Conservation (phyloP, 2,888 invertebrate genomes). For the Marronus borbonicus region DNA sequence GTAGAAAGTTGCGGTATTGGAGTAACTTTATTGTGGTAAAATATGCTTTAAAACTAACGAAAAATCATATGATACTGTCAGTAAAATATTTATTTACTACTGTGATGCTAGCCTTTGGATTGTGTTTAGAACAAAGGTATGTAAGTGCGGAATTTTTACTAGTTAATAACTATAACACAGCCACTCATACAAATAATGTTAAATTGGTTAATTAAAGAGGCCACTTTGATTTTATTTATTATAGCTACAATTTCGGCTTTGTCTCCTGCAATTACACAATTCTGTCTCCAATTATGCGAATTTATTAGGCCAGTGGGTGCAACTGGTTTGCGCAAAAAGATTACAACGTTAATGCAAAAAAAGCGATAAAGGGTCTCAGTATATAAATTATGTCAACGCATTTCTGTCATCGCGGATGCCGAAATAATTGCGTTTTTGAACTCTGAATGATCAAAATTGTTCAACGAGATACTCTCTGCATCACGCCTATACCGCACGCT, state of each 20-base stretch:
- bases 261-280: slow-evolving; percentile 42
- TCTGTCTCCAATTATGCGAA: slow-evolving; percentile 37
- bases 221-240: slow-evolving; percentile 39
- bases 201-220: slow-evolving; percentile 39
- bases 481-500: slow-evolving; percentile 11
- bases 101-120: no score
- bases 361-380: slow-evolving; percentile 26
- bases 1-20: no score
- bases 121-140: no score
- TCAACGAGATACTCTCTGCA: slow-evolving; percentile 13
- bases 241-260: slow-evolving; percentile 7
- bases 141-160: not conserved
- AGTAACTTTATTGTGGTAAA: no score
- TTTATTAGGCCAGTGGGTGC: slow-evolving; percentile 41
- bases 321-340: slow-evolving; percentile 32
- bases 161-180: not conserved
- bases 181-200: not conserved
- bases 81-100: no score
- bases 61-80: no score
- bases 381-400: slow-evolving; percentile 41
- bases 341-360: slow-evolving; percentile 11
- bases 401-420: slow-evolving; percentile 43
- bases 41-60: no score
- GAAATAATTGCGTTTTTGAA: slow-evolving; percentile 45
- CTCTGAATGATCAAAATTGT: slow-evolving; percentile 46